Percentiles rank a stretch among this genome's conserved stretches.
Evolutionary conservation across 1,140 invertebrate genomes (phyloP).

Genomic region (Mya arenaria): DNA sequence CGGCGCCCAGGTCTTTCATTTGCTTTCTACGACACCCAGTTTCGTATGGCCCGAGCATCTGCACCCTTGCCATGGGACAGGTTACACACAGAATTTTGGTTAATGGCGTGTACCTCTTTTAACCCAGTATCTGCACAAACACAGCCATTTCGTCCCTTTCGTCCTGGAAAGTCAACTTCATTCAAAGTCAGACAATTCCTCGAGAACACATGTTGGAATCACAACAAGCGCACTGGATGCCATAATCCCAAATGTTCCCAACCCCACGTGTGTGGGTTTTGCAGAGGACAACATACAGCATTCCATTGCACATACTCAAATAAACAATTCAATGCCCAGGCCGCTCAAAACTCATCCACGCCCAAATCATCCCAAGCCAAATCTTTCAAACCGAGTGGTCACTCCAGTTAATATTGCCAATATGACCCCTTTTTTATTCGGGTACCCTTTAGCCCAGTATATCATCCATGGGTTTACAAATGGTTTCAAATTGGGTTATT

Average conservation of each 20-base stretch:
- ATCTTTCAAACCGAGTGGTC: not conserved
- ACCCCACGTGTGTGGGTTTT: constrained; percentile 30
- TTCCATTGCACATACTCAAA: not conserved
- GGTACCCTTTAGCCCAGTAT: not conserved
- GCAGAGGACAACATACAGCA: not conserved
- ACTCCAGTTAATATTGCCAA: not conserved
- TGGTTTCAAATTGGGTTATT: constrained; percentile 33
- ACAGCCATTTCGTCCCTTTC: no score
- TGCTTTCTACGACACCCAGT: no score
- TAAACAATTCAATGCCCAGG: not conserved
- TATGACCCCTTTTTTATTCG: not conserved
- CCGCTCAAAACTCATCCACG: not conserved
- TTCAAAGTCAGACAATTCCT: not conserved
- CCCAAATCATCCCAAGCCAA: not conserved
- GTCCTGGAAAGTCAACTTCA: no score
- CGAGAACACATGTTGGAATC: constrained; percentile 13
- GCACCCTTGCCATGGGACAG: no score
- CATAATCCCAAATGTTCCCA: not conserved
- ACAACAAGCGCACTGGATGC: constrained; percentile 5
- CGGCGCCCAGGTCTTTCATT: no score
- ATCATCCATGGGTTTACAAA: constrained; percentile 40
- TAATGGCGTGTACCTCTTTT: no score
- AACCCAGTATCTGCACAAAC: no score
- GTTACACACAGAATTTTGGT: no score
- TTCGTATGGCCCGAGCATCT: no score